Percentiles rank a stretch among this genome's conserved stretches.
phyloP scores from a whole-genome alignment of 2,888 invertebrate species.

The Leptopilina myrica region DNA sequence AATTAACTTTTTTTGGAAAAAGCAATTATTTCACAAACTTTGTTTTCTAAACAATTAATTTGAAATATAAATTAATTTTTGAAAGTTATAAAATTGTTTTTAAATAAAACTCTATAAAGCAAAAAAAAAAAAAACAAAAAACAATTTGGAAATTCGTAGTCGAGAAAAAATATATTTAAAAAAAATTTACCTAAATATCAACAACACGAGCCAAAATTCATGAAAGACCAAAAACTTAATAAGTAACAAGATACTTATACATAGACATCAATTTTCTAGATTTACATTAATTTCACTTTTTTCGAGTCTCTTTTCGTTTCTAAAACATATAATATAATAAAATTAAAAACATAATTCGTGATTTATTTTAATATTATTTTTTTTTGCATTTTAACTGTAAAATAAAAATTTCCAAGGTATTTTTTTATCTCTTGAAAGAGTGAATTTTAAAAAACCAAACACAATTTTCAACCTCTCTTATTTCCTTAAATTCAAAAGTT shows the following conservation, averaged over 20 bases:
- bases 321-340: too few species aligned
- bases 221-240: slow-evolving; percentile 40
- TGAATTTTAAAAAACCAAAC: too few species aligned
- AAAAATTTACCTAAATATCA: slow-evolving; percentile 28
- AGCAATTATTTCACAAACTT: too few species aligned
- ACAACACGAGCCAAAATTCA: slow-evolving; percentile 39
- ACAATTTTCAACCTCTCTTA: too few species aligned
- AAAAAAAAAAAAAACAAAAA: neutral
- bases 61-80: neutral
- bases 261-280: slow-evolving; percentile 3
- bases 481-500: too few species aligned
- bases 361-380: too few species aligned
- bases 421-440: too few species aligned
- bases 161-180: slow-evolving; percentile 10
- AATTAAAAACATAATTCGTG: too few species aligned
- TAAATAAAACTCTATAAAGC: slow-evolving; percentile 10
- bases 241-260: slow-evolving; percentile 36
- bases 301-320: slow-evolving; percentile 16
- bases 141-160: slow-evolving; percentile 27
- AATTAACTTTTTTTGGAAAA: too few species aligned
- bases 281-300: slow-evolving; percentile 37
- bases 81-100: slow-evolving; percentile 13
- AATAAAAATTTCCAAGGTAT: too few species aligned
- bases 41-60: too few species aligned
- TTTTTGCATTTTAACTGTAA: too few species aligned